phyloP scores from a whole-genome alignment of 2,888 invertebrate species.

The Meteorus cinctellus region DNA sequence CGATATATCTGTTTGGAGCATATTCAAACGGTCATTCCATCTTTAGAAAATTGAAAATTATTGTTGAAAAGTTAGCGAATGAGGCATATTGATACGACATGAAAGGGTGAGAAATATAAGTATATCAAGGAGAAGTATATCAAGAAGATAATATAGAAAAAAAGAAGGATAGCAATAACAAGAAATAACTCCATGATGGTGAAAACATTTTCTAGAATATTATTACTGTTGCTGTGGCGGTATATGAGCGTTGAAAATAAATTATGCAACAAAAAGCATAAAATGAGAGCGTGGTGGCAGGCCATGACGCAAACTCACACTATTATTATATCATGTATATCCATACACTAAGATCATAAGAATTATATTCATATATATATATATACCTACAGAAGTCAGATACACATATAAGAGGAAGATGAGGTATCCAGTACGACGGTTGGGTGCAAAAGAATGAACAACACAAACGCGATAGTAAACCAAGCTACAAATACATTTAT shows the following conservation, averaged over 20 bases:
- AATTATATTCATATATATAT: slow-evolving; percentile 1
- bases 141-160: not conserved
- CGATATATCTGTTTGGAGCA: no score
- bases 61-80: not conserved
- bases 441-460: slow-evolving; percentile 20
- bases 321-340: not conserved
- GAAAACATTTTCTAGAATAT: slow-evolving; percentile 19
- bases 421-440: slow-evolving; percentile 20
- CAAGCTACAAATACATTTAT: not conserved
- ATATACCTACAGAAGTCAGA: not conserved
- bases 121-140: not conserved
- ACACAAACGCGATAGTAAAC: slow-evolving; percentile 41
- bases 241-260: slow-evolving; percentile 21
- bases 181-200: slow-evolving; percentile 8
- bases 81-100: not conserved
- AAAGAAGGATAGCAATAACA: not conserved
- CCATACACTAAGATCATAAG: not conserved
- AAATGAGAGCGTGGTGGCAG: slow-evolving; percentile 27
- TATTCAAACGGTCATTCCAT: no score
- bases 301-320: slow-evolving; percentile 31
- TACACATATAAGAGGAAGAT: not conserved
- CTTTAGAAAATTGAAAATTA: no score
- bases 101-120: not conserved
- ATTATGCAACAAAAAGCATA: slow-evolving; percentile 41
- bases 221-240: slow-evolving; percentile 18